phyloP scores from a whole-genome alignment of 2,797 vertebrate genomes.

The Clarias pachynema region DNA sequence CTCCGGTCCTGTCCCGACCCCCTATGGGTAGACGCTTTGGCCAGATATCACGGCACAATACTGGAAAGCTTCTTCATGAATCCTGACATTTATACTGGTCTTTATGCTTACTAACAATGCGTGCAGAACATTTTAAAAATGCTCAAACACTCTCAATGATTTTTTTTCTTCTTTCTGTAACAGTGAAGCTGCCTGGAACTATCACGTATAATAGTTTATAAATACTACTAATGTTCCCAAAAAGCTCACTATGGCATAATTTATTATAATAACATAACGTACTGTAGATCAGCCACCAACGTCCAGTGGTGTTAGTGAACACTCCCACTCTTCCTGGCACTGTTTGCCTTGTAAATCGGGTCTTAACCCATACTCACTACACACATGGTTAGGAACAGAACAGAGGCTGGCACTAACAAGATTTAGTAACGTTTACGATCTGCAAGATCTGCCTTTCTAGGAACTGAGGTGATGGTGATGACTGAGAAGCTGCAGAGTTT shows the following conservation, averaged over 20 bases:
- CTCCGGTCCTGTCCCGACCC: neutral
- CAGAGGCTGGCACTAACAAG: slow-evolving; percentile 5
- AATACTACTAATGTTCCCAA: neutral
- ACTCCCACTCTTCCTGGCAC: slow-evolving; percentile 43
- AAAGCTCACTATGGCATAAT: neutral
- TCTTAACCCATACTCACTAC: slow-evolving; percentile 59
- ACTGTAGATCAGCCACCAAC: neutral
- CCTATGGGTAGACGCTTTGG: neutral
- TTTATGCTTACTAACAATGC: neutral
- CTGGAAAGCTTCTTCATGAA: neutral
- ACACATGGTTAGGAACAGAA: slow-evolving; percentile 7
- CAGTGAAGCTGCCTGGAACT: too few species aligned
- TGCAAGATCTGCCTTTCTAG: slow-evolving; percentile 25
- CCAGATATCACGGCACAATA: neutral
- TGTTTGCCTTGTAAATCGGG: slow-evolving; percentile 63
- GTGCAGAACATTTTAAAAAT: neutral
- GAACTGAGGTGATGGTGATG: slow-evolving; percentile 19
- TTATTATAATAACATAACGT: neutral
- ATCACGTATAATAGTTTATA: too few species aligned
- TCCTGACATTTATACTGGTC: neutral
- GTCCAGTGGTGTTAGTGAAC: slow-evolving; percentile 70
- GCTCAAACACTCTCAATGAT: neutral
- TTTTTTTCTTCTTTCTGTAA: neutral
- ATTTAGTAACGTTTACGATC: neutral
- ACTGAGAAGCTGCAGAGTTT: slow-evolving; percentile 22